Base-by-base conservation (phyloP, 2,888 invertebrate genomes). In the Noctua fimbriata region DNA sequence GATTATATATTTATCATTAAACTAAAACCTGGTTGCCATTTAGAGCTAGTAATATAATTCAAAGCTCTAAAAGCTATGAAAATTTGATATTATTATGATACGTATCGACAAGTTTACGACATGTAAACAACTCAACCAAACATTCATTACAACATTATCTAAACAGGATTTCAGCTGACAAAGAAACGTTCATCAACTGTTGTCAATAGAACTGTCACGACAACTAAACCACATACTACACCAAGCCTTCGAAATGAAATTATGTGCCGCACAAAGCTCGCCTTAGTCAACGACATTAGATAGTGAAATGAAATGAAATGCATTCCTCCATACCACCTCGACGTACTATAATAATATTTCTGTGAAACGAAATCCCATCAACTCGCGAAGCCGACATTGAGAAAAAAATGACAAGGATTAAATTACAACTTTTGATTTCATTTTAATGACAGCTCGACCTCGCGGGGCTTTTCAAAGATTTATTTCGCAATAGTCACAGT, bases 341-440 rank as follows among this genome's bases (percentile, higher is more conserved):
- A 80, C 81, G 83, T 80, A 87, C 84, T 79, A 81, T 82, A 81
- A 85, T 84, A 82, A 86, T 85, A 91, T 90, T 89, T 90, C 90
- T 90, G 82, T 89, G 90, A 90, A 92, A 93, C 90, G 82, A 91
- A 92, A 93, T 91, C 91, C 89, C 90, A 90, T 89, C 88, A 89
- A 88, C 82, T 83, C 85, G 10, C 44, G 86, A 83, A 88, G 89
- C 78, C 89, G 88, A 82, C 90, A 88, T 88, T 83, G 87, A 89
- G 90, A 93, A 93, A 94, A 94, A 93, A 92, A 87, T 88, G 82
- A 92, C 90, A 90, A 92, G 92, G 92, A 91, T 93, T 92, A 93
- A 93, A 93, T 94, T 93, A 93, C 92, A 86, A 93, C 94, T 94
- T 93, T 94, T 94, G 93, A 95, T 95, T 94, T 94, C 92, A 90